Conservation (phyloP, 1,140 invertebrate genomes). For the Acromyrmex echinatior region DNA sequence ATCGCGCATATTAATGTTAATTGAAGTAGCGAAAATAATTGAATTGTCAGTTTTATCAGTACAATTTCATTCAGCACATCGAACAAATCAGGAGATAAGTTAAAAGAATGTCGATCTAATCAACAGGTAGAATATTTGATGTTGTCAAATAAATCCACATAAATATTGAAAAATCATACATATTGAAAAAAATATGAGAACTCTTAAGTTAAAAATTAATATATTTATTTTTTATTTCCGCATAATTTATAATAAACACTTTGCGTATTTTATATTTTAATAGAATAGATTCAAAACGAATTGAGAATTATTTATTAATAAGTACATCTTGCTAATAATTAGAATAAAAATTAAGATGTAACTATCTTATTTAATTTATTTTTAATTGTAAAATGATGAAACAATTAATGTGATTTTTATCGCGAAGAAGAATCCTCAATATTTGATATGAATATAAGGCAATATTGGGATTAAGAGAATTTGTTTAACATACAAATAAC, state of each 20-base stretch:
- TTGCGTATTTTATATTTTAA: background rate
- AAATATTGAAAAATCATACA: background rate
- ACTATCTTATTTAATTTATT: too few species aligned
- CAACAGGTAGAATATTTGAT: background rate
- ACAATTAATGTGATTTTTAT: background rate
- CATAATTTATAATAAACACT: background rate
- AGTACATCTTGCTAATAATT: background rate
- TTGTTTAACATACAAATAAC: background rate
- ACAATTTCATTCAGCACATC: background rate
- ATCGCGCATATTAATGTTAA: background rate
- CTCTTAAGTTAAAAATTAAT: background rate
- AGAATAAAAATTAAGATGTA: too few species aligned
- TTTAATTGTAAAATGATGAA: background rate
- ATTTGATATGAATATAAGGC: too few species aligned
- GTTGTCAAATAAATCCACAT: background rate
- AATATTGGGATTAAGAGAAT: background rate
- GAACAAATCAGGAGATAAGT: background rate
- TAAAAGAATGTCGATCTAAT: constrained; percentile 9
- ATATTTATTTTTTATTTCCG: background rate
- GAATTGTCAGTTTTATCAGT: background rate
- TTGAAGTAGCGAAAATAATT: background rate
- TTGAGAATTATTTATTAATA: constrained; percentile 1
- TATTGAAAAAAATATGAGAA: background rate
- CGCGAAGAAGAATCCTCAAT: background rate
- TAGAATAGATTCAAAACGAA: background rate